phyloP scores from a whole-genome alignment of 2,113 vertebrate species.

The Oceanodroma tethys region DNA sequence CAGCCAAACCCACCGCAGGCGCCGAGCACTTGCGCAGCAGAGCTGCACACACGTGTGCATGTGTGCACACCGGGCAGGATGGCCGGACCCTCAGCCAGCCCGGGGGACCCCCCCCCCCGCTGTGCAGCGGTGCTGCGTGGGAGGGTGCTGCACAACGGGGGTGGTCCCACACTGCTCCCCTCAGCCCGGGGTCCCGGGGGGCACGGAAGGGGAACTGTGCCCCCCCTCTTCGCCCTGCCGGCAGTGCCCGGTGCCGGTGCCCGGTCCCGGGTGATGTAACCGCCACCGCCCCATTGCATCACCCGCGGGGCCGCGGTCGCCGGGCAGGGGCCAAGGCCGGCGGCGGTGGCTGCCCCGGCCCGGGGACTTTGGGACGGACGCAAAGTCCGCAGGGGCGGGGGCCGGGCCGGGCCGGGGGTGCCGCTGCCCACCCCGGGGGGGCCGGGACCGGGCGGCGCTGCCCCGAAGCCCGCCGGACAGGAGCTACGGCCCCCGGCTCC shows the following conservation, averaged over 20 bases:
- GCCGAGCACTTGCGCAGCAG: neutral
- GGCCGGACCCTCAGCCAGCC: too few relatives aligned
- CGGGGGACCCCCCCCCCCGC: too few relatives aligned
- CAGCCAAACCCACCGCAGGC: fast-evolving
- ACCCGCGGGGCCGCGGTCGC: neutral
- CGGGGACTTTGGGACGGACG: neutral
- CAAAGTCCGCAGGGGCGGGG: neutral
- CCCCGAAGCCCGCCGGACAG: too few relatives aligned
- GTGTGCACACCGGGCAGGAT: neutral
- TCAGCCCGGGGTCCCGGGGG: neutral
- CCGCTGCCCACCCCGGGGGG: neutral
- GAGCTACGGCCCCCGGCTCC: neutral
- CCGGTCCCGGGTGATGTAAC: neutral
- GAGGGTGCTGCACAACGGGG: too few relatives aligned
- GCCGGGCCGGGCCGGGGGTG: too few relatives aligned
- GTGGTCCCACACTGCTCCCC: too few relatives aligned
- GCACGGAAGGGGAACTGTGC: too few relatives aligned
- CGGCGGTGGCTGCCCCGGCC: neutral
- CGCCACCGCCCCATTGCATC: neutral
- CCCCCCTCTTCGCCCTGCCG: neutral
- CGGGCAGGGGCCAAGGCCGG: neutral
- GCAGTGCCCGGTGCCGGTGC: neutral
- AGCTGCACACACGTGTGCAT: neutral
- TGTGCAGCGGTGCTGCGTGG: neutral
- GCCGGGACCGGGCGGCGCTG: neutral